phyloP scores from a whole-genome alignment of 2,888 invertebrate genomes.

The Caradrina clavipalpis region DNA sequence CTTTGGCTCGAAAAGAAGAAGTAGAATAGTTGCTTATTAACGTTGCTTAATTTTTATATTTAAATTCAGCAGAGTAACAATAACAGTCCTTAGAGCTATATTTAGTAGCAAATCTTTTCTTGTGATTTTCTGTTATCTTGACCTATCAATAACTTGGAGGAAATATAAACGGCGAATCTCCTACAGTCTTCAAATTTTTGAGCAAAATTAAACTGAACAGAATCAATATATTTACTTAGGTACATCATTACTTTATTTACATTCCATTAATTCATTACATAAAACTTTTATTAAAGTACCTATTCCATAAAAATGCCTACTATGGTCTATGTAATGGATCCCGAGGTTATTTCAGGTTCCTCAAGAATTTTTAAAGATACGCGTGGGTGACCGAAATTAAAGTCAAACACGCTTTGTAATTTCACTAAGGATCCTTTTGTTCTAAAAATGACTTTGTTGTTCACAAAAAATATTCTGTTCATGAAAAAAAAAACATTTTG shows the following conservation, averaged over 20 bases:
- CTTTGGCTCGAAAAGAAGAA: too few relatives aligned
- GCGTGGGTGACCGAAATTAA: constrained; percentile 29
- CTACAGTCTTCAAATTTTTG: not conserved
- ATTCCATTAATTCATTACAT: not conserved
- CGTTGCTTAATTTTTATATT: too few relatives aligned
- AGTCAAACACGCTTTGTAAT: constrained; percentile 25
- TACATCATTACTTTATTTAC: not conserved
- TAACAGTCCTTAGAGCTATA: too few relatives aligned
- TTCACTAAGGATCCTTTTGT: not conserved
- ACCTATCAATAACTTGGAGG: not conserved
- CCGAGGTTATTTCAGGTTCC: not conserved
- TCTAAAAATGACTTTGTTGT: not conserved
- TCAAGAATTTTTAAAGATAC: constrained; percentile 1
- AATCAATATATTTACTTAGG: not conserved
- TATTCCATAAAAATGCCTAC: constrained; percentile 6
- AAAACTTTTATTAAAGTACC: not conserved
- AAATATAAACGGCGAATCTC: not conserved
- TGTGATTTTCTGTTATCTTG: too few relatives aligned
- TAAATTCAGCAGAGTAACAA: too few relatives aligned
- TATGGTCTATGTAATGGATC: not conserved
- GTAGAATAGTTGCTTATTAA: too few relatives aligned
- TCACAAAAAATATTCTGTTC: not conserved
- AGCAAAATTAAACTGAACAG: not conserved
- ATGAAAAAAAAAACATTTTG: not conserved
- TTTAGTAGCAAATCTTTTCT: too few relatives aligned